These are phyloP conservation scores for Lampropteryx suffumata DNA, from an alignment of 2,888 invertebrate species.

Conservation along the genomic window DNA sequence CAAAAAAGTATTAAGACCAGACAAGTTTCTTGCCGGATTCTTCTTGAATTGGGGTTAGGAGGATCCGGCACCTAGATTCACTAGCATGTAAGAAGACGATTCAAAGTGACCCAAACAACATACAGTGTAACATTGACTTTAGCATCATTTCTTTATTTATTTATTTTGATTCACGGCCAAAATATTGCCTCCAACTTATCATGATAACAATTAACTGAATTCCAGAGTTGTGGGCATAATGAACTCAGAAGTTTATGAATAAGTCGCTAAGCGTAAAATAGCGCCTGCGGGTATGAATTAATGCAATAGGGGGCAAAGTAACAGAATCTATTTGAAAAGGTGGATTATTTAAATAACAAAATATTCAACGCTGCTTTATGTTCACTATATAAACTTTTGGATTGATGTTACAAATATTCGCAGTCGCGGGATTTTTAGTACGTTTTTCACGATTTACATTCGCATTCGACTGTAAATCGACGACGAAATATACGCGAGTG, in stretches of 20 bases:
- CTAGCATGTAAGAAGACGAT: no score
- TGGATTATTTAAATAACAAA: constrained; percentile 10
- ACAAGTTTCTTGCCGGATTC: no score
- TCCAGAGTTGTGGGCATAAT: constrained; percentile 8
- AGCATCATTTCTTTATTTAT: neutral
- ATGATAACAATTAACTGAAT: constrained; percentile 6
- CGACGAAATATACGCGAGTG: no score
- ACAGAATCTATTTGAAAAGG: constrained; percentile 11
- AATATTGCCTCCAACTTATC: constrained; percentile 3
- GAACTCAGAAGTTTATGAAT: constrained; percentile 19
- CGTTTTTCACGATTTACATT: no score
- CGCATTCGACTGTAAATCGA: no score
- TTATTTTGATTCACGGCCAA: neutral
- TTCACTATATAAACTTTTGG: neutral
- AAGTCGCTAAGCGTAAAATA: constrained; percentile 13
- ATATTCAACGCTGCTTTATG: constrained; percentile 10
- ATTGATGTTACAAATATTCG: no score
- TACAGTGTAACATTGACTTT: no score
- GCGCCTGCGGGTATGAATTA: constrained; percentile 15
- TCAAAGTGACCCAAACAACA: no score
- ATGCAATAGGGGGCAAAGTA: constrained; percentile 14
- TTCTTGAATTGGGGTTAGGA: no score
- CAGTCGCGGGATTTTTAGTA: no score
- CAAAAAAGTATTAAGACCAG: no score
- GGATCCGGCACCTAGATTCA: constrained; percentile 3